A percentile compares a stretch with the other conserved stretches of the same genome.
Evolutionary conservation across 92 coral and sea anemone species (phyloP).

Genomic region (Phymanthus crucifer): DNA sequence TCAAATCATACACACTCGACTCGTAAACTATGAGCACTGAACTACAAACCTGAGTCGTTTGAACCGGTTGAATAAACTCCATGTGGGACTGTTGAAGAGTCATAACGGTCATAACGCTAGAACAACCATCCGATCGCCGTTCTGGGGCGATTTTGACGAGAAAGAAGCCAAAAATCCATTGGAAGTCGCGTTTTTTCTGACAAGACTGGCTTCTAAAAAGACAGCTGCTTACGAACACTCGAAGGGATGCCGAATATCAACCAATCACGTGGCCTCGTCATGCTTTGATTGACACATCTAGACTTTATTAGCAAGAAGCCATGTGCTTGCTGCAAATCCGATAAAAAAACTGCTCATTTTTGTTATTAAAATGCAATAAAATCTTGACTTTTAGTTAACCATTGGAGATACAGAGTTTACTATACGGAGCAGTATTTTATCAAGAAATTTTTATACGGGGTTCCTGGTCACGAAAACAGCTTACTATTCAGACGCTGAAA

Average conservation of each 20-base stretch:
- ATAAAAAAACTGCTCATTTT: constrained; percentile 1
- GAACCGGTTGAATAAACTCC: constrained; percentile 88
- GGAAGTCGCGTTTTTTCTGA: constrained; percentile 78
- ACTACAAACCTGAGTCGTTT: constrained; percentile 70
- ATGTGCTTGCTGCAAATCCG: constrained; percentile 77
- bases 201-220: constrained; percentile 75
- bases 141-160: constrained; percentile 46
- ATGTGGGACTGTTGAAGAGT: constrained; percentile 69
- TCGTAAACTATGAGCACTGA: constrained; percentile 23
- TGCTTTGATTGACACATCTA: constrained; percentile 65
- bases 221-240: constrained; percentile 91
- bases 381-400: neutral
- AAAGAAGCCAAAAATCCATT: constrained; percentile 48
- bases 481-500: neutral
- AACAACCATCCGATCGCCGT: constrained; percentile 28
- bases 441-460: neutral
- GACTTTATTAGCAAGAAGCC: constrained; percentile 52
- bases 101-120: constrained; percentile 75
- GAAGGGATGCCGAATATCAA: constrained; percentile 57
- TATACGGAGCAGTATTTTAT: neutral
- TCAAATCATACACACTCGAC: constrained; percentile 68
- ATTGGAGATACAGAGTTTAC: neutral
- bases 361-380: neutral
- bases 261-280: constrained; percentile 60
- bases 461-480: neutral